A percentile compares a stretch with the other conserved stretches of the same genome.
phyloP scores from a whole-genome alignment of 2,113 vertebrate species.

The Sapayoa aenigma region DNA sequence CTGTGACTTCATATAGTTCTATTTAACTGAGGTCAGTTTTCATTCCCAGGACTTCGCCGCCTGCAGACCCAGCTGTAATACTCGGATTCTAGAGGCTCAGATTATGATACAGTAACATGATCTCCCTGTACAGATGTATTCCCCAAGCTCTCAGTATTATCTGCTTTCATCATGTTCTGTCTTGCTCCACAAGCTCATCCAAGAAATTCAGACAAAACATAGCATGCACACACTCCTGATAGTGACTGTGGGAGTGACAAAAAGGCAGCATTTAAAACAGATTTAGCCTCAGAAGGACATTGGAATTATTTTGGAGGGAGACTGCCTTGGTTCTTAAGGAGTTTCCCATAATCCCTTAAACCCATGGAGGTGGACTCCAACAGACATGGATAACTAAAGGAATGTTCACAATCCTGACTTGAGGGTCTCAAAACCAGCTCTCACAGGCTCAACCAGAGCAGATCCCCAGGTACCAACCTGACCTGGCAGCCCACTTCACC shows the following conservation, averaged over 20 bases:
- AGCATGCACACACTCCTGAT: neutral
- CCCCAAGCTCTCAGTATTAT: neutral
- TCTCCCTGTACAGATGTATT: neutral
- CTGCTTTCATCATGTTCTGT: neutral
- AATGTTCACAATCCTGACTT: no score
- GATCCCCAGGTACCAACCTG: neutral
- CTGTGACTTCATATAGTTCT: neutral
- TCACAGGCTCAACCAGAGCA: neutral
- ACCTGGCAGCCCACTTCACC: neutral
- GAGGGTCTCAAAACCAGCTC: neutral
- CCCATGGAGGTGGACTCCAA: neutral
- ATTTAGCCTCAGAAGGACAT: neutral
- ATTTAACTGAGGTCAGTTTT: neutral
- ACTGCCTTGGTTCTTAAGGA: neutral
- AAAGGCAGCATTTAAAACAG: neutral
- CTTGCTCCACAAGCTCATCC: slow-evolving; percentile 6
- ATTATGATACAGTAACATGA: neutral
- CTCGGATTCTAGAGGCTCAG: neutral
- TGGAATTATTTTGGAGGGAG: neutral
- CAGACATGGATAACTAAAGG: neutral
- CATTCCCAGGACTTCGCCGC: neutral
- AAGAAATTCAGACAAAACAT: neutral
- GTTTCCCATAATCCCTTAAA: neutral
- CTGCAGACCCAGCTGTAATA: neutral
- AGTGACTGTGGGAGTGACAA: neutral